Percentiles rank a stretch among this genome's conserved stretches.
These are phyloP conservation scores for Drosophila emarginata DNA, from an alignment of 2,888 invertebrate species.

Conservation along the genomic window DNA sequence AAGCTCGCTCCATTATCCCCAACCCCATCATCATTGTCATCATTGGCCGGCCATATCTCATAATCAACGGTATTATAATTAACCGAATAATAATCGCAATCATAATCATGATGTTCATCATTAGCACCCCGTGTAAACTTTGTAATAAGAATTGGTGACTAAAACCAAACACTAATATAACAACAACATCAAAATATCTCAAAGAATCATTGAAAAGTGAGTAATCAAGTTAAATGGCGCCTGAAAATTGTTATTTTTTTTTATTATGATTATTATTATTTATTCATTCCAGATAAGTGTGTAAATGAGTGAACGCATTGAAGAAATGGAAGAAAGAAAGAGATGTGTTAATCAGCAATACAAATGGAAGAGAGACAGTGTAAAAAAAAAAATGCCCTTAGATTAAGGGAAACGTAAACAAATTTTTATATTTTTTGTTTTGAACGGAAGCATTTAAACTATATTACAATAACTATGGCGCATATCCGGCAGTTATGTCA, in stretches of 20 bases:
- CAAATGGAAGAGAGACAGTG: slow-evolving; percentile 17
- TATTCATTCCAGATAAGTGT: slow-evolving; percentile 50
- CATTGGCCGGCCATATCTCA: slow-evolving; percentile 5
- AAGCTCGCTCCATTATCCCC: slow-evolving; percentile 30
- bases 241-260: slow-evolving; percentile 26
- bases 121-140: slow-evolving; percentile 9
- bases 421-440: not conserved
- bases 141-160: slow-evolving; percentile 43
- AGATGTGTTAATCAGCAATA: slow-evolving; percentile 67
- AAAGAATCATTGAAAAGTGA: slow-evolving; percentile 40
- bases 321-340: slow-evolving; percentile 15
- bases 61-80: slow-evolving; percentile 63
- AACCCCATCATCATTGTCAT: slow-evolving; percentile 22
- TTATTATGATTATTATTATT: slow-evolving; percentile 11
- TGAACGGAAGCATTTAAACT: not conserved
- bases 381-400: slow-evolving; percentile 1
- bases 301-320: slow-evolving; percentile 8
- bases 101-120: slow-evolving; percentile 2
- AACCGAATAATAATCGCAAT: slow-evolving; percentile 32
- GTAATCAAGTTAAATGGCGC: slow-evolving; percentile 71
- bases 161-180: slow-evolving; percentile 22
- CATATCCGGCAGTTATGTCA: not conserved
- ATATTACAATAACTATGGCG: not conserved
- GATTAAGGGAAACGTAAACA: slow-evolving; percentile 5
- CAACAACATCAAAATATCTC: slow-evolving; percentile 9